phyloP scores from a whole-genome alignment of 1,140 invertebrate genomes.

The Heliconius hewitsoni region DNA sequence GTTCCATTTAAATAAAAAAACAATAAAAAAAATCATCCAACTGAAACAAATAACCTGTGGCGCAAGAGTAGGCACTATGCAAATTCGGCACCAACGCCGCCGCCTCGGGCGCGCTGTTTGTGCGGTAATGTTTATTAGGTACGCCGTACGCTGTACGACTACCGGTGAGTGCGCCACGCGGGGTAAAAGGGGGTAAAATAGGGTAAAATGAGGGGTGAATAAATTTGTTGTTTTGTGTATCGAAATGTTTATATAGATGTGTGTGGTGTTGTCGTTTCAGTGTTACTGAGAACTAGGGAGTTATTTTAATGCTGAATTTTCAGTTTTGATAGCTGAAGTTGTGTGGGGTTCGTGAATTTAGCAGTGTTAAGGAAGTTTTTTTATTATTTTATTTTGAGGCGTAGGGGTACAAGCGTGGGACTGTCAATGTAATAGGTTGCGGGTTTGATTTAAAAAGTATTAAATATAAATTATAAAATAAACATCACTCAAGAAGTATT shows the following conservation, averaged over 20 bases:
- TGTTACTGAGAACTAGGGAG: background rate
- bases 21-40: background rate
- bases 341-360: too few species aligned
- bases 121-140: slow-evolving; percentile 61
- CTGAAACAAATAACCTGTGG: slow-evolving; percentile 34
- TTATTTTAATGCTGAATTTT: background rate
- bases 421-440: too few species aligned
- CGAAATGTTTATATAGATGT: slow-evolving; percentile 29
- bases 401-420: too few species aligned
- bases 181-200: slow-evolving; percentile 32
- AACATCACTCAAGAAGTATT: too few species aligned
- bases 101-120: slow-evolving; percentile 57
- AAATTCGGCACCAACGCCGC: slow-evolving; percentile 47
- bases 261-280: background rate
- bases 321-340: background rate
- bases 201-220: slow-evolving; percentile 43
- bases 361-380: too few species aligned
- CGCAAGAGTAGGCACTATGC: slow-evolving; percentile 51
- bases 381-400: too few species aligned
- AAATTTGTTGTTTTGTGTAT: slow-evolving; percentile 48
- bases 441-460: too few species aligned
- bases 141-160: slow-evolving; percentile 38
- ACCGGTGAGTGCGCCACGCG: background rate
- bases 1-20: background rate
- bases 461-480: too few species aligned